Evolutionary conservation across 2,888 invertebrate genomes (phyloP).

Genomic region (Eumacrocentrus americanus): DNA sequence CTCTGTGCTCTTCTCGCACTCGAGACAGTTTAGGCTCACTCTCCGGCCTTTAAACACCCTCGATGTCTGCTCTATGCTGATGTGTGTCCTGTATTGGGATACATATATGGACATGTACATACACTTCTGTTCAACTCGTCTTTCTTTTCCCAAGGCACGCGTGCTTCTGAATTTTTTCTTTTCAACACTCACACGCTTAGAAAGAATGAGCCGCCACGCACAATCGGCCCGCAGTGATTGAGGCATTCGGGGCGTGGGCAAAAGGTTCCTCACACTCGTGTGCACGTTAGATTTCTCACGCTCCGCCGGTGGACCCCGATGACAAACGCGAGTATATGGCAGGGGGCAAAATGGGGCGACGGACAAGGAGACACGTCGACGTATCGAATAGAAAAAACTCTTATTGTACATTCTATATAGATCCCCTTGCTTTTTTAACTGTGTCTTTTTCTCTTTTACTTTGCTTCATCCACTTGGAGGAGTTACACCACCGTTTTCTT

Average conservation of each 20-base stretch:
- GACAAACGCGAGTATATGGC: constrained; percentile 19
- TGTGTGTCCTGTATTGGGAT: too few species aligned
- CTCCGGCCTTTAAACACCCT: constrained; percentile 38
- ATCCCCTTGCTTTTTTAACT: constrained; percentile 30
- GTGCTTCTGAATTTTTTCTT: constrained; percentile 10
- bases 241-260: constrained; percentile 50
- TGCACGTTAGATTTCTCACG: constrained; percentile 48
- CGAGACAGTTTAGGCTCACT: constrained; percentile 31
- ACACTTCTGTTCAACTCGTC: too few species aligned
- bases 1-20: too few species aligned
- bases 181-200: background rate
- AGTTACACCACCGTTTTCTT: constrained; percentile 29
- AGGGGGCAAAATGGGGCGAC: background rate
- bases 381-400: constrained; percentile 22
- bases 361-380: constrained; percentile 6
- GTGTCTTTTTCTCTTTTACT: constrained; percentile 22
- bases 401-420: constrained; percentile 25
- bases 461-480: constrained; percentile 15
- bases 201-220: constrained; percentile 45
- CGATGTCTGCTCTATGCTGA: constrained; percentile 15
- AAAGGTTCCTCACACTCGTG: constrained; percentile 37
- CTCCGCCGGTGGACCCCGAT: constrained; percentile 36
- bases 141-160: constrained; percentile 14
- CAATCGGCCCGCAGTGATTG: constrained; percentile 55
- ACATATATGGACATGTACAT: background rate